phyloP scores from a whole-genome alignment of 2,113 vertebrate genomes.

The Calonectris borealis region DNA sequence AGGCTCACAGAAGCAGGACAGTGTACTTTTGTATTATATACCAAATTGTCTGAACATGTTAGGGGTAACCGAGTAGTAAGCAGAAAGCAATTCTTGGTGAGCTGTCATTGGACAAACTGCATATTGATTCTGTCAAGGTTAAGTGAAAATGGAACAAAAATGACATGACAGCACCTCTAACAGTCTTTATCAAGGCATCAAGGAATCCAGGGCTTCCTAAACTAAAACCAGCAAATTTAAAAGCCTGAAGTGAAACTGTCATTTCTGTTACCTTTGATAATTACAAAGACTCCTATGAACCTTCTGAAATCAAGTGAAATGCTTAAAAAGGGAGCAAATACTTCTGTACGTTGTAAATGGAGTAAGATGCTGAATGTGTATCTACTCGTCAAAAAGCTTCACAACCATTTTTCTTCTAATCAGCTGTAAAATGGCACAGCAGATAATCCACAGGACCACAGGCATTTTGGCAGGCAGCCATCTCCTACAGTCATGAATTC shows the following conservation, averaged over 20 bases:
- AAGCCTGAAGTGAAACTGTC: neutral
- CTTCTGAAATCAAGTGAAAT: neutral
- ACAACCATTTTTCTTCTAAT: neutral
- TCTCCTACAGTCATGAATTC: neutral
- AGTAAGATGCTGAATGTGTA: neutral
- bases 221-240: neutral
- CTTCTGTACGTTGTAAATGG: neutral
- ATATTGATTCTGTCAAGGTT: neutral
- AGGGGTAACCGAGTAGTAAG: neutral
- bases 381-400: neutral
- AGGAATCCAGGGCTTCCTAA: neutral
- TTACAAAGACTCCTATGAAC: neutral
- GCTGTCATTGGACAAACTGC: neutral
- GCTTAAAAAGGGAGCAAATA: neutral
- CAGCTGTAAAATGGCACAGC: neutral
- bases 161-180: neutral
- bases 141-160: neutral
- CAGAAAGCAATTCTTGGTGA: neutral
- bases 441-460: constrained; percentile 24
- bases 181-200: neutral
- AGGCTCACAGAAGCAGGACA: neutral
- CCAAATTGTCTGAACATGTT: neutral
- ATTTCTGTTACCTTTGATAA: neutral
- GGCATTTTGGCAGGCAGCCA: constrained; percentile 26
- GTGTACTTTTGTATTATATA: neutral